Percentiles rank a stretch among this genome's conserved stretches.
phyloP scores from a whole-genome alignment of 2,113 vertebrate genomes.

The Physeter macrocephalus region DNA sequence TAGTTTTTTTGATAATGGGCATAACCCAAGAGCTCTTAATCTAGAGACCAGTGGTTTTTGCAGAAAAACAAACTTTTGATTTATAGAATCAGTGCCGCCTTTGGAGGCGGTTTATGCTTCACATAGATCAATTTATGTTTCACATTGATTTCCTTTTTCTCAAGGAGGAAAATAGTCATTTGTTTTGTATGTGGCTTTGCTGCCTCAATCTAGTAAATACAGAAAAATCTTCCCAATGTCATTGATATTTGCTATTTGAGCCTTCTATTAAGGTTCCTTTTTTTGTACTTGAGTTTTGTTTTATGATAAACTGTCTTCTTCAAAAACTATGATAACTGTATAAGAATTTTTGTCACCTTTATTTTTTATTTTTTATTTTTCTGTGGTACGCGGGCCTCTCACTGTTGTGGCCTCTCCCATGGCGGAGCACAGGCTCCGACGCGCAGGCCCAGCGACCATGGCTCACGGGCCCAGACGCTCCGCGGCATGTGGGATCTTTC shows the following conservation, averaged over 20 bases:
- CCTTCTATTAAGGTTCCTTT: background rate
- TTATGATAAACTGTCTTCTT: background rate
- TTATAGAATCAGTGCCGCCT: background rate
- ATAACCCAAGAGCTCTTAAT: background rate
- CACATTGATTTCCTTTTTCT: background rate
- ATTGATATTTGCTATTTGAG: background rate
- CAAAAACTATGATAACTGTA: background rate
- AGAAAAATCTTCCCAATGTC: background rate
- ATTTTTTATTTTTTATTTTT: too few species aligned
- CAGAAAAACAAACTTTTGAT: background rate
- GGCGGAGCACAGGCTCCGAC: too few species aligned
- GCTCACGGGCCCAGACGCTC: too few species aligned
- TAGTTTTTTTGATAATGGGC: background rate
- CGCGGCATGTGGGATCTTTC: too few species aligned
- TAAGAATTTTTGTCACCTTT: background rate
- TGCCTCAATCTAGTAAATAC: background rate
- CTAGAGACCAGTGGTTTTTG: background rate
- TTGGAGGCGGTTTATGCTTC: background rate
- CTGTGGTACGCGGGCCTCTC: too few species aligned
- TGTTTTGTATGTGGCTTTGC: background rate
- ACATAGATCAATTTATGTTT: background rate
- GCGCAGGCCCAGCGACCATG: too few species aligned
- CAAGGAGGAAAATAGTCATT: background rate
- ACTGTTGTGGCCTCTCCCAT: too few species aligned
- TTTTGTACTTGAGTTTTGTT: conserved; percentile 12